phyloP scores from a whole-genome alignment of 1,140 invertebrate genomes.

The Propsilocerus akamusi region DNA sequence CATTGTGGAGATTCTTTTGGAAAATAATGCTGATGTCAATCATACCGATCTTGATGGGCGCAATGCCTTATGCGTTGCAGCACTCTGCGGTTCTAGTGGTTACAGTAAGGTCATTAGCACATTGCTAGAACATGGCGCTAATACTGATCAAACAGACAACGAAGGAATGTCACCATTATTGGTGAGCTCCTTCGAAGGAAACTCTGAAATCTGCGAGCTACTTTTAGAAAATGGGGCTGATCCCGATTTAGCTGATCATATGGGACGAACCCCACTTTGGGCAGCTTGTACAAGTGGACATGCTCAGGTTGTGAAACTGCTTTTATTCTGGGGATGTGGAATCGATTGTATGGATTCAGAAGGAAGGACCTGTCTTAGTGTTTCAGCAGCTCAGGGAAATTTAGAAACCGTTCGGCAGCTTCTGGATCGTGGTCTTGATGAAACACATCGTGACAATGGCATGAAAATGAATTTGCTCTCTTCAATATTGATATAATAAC shows the following conservation, averaged over 20 bases:
- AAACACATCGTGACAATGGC: slow-evolving; percentile 78
- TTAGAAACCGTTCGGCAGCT: slow-evolving; percentile 73
- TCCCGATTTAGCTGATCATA: slow-evolving; percentile 64
- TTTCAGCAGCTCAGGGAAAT: slow-evolving; percentile 65
- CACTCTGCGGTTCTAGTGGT: slow-evolving; percentile 74
- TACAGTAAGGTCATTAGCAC: slow-evolving; percentile 53
- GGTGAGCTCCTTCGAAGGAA: slow-evolving; percentile 85
- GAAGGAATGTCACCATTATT: slow-evolving; percentile 85
- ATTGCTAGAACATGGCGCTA: slow-evolving; percentile 66
- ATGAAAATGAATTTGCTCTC: no score
- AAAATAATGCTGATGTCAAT: slow-evolving; percentile 70
- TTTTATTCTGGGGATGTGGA: slow-evolving; percentile 78
- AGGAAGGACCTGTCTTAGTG: slow-evolving; percentile 72
- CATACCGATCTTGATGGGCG: slow-evolving; percentile 78
- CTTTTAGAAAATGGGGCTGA: slow-evolving; percentile 72
- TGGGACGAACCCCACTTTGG: slow-evolving; percentile 59
- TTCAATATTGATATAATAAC: no score
- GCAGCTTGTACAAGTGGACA: slow-evolving; percentile 77
- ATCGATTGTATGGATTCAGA: slow-evolving; percentile 80
- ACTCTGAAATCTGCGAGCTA: slow-evolving; percentile 58
- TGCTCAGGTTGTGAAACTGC: slow-evolving; percentile 52
- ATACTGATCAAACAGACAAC: slow-evolving; percentile 73
- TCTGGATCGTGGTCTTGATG: slow-evolving; percentile 75
- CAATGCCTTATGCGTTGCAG: slow-evolving; percentile 80
- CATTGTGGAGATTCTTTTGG: slow-evolving; percentile 69